A percentile compares a stretch with the other conserved stretches of the same genome.
Conservation (phyloP, 1,140 invertebrate genomes). For the Trissolcus basalis region DNA sequence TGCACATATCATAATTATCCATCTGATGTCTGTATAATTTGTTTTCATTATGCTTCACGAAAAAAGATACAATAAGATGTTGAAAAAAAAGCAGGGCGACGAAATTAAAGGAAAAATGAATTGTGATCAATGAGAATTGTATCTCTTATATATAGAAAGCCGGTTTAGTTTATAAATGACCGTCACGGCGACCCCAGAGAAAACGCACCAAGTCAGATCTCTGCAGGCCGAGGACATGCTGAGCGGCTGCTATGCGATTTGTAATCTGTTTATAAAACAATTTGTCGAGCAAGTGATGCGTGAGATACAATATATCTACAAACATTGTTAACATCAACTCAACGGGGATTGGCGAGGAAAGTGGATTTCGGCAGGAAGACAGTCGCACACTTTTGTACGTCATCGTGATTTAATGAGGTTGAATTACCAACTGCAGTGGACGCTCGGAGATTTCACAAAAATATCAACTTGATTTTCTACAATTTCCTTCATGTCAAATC, state of each 20-base stretch:
- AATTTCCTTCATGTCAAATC: background rate
- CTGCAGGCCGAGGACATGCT: constrained; percentile 42
- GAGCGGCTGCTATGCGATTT: constrained; percentile 71
- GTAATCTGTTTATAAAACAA: constrained; percentile 79
- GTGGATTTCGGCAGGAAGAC: constrained; percentile 55
- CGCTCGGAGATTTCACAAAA: no score
- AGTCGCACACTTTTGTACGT: constrained; percentile 52
- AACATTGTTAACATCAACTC: constrained; percentile 78
- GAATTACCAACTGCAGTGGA: background rate
- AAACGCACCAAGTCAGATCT: constrained; percentile 34
- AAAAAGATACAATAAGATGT: no score
- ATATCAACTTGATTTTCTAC: constrained; percentile 15
- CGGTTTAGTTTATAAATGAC: constrained; percentile 28
- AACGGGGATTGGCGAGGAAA: constrained; percentile 73
- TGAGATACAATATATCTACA: constrained; percentile 78
- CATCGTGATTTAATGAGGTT: constrained; percentile 55
- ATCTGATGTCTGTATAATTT: no score
- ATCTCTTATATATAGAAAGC: no score
- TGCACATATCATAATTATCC: no score
- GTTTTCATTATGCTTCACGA: no score
- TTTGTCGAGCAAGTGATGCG: constrained; percentile 77
- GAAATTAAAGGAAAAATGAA: no score
- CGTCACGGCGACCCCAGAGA: constrained; percentile 55
- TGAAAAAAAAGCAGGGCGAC: no score
- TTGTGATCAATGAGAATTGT: no score